Percentiles rank a stretch among this genome's conserved stretches.
Conservation (phyloP, 2,888 invertebrate genomes). For the Xestoiulus laeticollis region DNA sequence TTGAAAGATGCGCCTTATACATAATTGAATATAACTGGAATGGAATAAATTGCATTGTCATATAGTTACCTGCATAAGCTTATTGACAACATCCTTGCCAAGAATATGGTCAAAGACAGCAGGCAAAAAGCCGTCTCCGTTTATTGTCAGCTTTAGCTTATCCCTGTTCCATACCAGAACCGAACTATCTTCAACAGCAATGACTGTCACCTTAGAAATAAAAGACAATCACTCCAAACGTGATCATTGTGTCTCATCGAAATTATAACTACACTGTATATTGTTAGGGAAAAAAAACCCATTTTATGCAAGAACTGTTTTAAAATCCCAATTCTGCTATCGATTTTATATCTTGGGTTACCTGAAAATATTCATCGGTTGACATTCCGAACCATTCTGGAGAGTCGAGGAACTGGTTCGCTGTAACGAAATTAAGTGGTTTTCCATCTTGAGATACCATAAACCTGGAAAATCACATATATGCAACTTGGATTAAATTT, state of each 20-base stretch:
- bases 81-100: constrained; percentile 85
- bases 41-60: not conserved
- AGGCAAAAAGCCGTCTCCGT: constrained; percentile 79
- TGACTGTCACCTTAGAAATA: constrained; percentile 77
- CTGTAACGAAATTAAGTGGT: constrained; percentile 84
- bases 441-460: constrained; percentile 86
- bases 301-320: not conserved
- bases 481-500: not conserved
- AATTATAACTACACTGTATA: not conserved
- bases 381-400: constrained; percentile 91
- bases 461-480: constrained; percentile 69
- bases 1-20: not conserved
- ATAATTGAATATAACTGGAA: not conserved
- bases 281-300: not conserved
- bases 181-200: constrained; percentile 85
- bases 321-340: not conserved
- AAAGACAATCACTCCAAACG: not conserved
- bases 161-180: constrained; percentile 86
- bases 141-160: constrained; percentile 83
- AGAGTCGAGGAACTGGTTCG: constrained; percentile 87
- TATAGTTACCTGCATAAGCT: constrained; percentile 78
- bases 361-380: constrained; percentile 86
- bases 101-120: constrained; percentile 87
- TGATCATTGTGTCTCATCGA: too few species aligned
- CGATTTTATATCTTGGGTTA: constrained; percentile 61